Evolutionary conservation across 2,888 invertebrate genomes (phyloP).

Genomic region (Agonopterix heracliana): DNA sequence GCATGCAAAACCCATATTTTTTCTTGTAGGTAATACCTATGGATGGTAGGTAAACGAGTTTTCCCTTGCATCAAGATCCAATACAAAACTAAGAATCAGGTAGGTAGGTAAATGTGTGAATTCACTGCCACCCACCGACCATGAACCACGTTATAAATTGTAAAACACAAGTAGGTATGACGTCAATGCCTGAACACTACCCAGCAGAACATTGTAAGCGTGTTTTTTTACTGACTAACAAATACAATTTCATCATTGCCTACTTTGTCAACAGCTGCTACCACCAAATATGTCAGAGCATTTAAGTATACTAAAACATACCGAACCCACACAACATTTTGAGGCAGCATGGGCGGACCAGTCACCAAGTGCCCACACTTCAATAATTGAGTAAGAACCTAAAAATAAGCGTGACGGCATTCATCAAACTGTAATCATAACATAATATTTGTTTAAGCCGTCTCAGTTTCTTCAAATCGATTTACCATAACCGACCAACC

Average conservation of each 20-base stretch:
- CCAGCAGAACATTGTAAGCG: too few species aligned
- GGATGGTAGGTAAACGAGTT: too few species aligned
- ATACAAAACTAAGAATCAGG: too few species aligned
- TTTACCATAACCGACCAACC: slow-evolving; percentile 7
- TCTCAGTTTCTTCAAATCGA: slow-evolving; percentile 16
- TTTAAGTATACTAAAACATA: slow-evolving; percentile 28
- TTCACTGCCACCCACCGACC: too few species aligned
- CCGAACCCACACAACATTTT: slow-evolving; percentile 38
- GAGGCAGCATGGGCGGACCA: slow-evolving; percentile 51
- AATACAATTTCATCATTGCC: slow-evolving; percentile 3
- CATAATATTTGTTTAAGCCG: slow-evolving; percentile 28
- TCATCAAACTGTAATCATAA: slow-evolving; percentile 21
- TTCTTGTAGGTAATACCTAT: too few species aligned
- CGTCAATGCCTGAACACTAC: slow-evolving; percentile 16
- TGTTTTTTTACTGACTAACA: not conserved
- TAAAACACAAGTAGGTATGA: slow-evolving; percentile 15
- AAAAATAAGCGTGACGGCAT: slow-evolving; percentile 51
- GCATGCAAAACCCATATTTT: too few species aligned
- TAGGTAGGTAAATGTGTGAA: too few species aligned
- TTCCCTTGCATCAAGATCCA: too few species aligned
- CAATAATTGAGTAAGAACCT: slow-evolving; percentile 41
- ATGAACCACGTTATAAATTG: too few species aligned
- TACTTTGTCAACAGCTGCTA: slow-evolving; percentile 20
- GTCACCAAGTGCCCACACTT: slow-evolving; percentile 47
- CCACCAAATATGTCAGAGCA: slow-evolving; percentile 38